Base-by-base conservation (phyloP, 2,797 vertebrate species). In the Melanotaenia pygmaea region DNA sequence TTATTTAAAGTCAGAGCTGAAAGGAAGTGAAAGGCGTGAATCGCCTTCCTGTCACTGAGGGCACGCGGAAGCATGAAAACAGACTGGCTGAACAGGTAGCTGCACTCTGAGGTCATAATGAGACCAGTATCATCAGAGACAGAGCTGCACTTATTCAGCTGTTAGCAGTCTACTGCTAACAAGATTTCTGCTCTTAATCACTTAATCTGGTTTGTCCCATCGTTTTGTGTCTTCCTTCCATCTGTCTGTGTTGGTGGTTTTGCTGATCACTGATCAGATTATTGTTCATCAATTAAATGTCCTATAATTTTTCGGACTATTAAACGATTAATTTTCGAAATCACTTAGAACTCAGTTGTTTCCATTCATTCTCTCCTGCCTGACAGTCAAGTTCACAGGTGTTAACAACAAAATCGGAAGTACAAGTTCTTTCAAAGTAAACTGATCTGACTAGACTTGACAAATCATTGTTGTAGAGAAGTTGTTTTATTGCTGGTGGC, bases 121-220 rank as follows among this genome's bases (percentile, higher is more conserved):
- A 70, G 12, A 54, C 3, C 18, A 13, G 35, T 59, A 47, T 58
- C 0, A 20, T 64, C 5, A 1, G 38, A 53, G 65, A 72, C 63
- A 50, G 26, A 60, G 69, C 58, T 58, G 59, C 61, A 68, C 64
- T 67, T 68, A 75, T 57, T 54, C 57, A 34, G 32, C 32, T 8
- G 32, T 34, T 34, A 34, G 30, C 61, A 69, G 56, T 59, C 74
- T 76, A 47, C 37, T 22, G 65, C 11, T 80, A 70, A 90, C 86
- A 59, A 76, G 76, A 85, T 84, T 74, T 67, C 68, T 72, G 20
- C 65, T 75, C 58, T 35, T 77, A 86, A 87, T 80, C 83, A 54
- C 69, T 84, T 90, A 82, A 90, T 91, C 84, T 76, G 20, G 66
- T 88, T 89, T 83, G 72, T 78, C 64, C 64, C 32, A 70, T 86